Evolutionary conservation across 2,797 vertebrate genomes (phyloP).

Genomic region (Crocodylus rhombifer): DNA sequence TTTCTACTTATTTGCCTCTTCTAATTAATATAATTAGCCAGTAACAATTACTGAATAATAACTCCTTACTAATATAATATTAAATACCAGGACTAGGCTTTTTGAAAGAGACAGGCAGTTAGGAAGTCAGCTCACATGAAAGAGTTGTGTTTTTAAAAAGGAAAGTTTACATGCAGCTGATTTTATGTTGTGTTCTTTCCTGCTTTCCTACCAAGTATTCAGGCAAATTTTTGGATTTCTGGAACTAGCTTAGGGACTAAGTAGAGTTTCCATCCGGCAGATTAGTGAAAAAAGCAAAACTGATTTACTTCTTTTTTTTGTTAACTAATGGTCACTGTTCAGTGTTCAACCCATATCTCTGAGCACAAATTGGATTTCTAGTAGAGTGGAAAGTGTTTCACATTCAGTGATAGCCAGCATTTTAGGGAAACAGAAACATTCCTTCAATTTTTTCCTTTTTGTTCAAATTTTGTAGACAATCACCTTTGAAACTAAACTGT

Average conservation of each 20-base stretch:
- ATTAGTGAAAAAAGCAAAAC: not conserved
- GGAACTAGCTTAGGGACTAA: slow-evolving; percentile 24
- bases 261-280: slow-evolving; percentile 26
- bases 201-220: slow-evolving; percentile 52
- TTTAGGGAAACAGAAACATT: slow-evolving; percentile 22
- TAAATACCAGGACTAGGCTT: slow-evolving; percentile 55
- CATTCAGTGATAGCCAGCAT: not conserved
- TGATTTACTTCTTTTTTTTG: not conserved
- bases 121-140: slow-evolving; percentile 57
- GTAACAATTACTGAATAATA: slow-evolving; percentile 51
- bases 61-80: slow-evolving; percentile 67
- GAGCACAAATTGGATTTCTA: not conserved
- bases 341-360: not conserved
- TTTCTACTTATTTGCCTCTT: slow-evolving; percentile 60
- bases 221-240: slow-evolving; percentile 40
- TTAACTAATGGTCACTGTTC: not conserved
- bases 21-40: slow-evolving; percentile 51
- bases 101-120: slow-evolving; percentile 24
- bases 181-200: slow-evolving; percentile 42
- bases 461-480: not conserved
- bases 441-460: slow-evolving; percentile 24
- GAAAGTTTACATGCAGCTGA: slow-evolving; percentile 41
- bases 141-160: slow-evolving; percentile 66
- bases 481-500: too few relatives aligned
- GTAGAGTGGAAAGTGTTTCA: not conserved